Evolutionary conservation across 2,113 vertebrate genomes (phyloP), one percentile per base, ranked within the genome.

Genomic region (Geococcyx californianus): DNA sequence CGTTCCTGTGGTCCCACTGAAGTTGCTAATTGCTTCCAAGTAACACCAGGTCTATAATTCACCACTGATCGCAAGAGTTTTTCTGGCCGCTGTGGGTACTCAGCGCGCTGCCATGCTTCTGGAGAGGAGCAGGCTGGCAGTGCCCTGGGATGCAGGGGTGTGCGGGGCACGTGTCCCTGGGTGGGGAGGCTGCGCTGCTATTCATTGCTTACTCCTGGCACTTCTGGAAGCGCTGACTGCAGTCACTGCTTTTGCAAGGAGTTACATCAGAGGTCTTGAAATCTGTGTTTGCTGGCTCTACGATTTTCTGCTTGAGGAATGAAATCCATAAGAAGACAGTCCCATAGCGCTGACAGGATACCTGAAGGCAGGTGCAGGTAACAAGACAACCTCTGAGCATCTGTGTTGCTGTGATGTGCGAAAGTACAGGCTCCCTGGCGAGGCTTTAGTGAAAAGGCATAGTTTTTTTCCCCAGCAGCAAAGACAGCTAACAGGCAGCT

Each of bases 111-210:
- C 40, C 2, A 29, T 26, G 47, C 38, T 73, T 51, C 70, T 59
- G 51, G 3, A 45, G 58, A 56, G 40, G 20, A 59, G 38, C 7
- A 14, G 19, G 42, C 52, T 70, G 52, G 58, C 33, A 64, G 18
- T 3, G 4, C 18, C 7, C 0, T 20, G 58, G 54, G n/a, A 4
- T 8, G 7, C 1, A 4, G 20, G 9, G 25, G 25, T 14, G 4
- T 5, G 1, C 44, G 20, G 66, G 62, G 19, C 6, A 19, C 0
- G 0, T 31, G 56, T 3, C 28, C 56, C 49, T 1, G 3, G 34
- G 8, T 26, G 47, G 49, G 56, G 38, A 56, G 49, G 54, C 17
- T 45, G 34, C 33, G 5, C 31, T 36, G 33, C 42, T 68, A 18
- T 29, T 55, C 47, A 11, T 11, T 45, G 33, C 18, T 93, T 54